Conservation (phyloP, 2,113 vertebrate species). For the Prunella himalayana region DNA sequence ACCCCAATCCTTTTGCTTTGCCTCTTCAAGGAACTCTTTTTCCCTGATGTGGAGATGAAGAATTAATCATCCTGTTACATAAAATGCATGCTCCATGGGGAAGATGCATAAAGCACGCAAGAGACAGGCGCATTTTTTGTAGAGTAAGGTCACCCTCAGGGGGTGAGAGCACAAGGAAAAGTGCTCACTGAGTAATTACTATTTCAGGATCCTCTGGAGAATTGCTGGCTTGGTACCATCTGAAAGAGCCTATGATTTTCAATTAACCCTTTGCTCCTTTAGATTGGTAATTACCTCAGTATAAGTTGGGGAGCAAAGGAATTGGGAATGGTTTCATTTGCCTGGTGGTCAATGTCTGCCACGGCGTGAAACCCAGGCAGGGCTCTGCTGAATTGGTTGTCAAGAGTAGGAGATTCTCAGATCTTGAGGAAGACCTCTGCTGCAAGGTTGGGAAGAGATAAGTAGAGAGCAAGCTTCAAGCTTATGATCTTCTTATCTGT, state of each 20-base stretch:
- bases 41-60: background rate
- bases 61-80: slow-evolving; percentile 56
- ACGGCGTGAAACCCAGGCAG: background rate
- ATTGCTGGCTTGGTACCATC: background rate
- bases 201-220: slow-evolving; percentile 15
- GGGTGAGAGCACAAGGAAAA: slow-evolving; percentile 13
- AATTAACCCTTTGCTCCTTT: slow-evolving; percentile 26
- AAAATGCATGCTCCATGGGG: slow-evolving; percentile 35
- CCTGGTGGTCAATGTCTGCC: background rate
- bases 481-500: background rate
- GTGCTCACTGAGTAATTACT: slow-evolving; percentile 24
- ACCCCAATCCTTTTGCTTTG: background rate
- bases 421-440: background rate
- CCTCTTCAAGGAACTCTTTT: slow-evolving; percentile 19
- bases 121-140: background rate
- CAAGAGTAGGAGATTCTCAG: background rate
- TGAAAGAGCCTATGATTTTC: slow-evolving; percentile 29
- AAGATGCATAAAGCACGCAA: background rate
- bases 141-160: slow-evolving; percentile 43
- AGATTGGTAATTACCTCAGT: slow-evolving; percentile 12
- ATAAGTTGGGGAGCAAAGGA: background rate
- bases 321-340: background rate
- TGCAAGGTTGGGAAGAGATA: background rate
- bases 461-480: rapidly evolving
- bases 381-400: background rate